Evolutionary conservation across 2,797 vertebrate species (phyloP).

Genomic region (Erethizon dorsatum): DNA sequence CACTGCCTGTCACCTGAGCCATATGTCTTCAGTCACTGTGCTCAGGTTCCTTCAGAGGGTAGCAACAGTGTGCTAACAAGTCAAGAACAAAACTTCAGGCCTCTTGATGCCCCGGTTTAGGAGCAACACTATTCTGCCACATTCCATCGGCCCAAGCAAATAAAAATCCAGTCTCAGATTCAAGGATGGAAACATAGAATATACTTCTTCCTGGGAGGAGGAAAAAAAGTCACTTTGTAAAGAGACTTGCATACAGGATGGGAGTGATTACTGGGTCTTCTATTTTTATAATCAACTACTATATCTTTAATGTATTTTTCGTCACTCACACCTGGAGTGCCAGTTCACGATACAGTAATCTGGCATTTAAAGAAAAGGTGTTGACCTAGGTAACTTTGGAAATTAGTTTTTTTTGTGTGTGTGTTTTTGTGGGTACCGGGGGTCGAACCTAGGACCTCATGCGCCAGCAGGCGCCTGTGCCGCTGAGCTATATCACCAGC

Average conservation of each 20-base stretch:
- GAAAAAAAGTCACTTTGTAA: background rate
- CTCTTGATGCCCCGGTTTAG: background rate
- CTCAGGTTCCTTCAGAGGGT: background rate
- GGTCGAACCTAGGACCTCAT: no score
- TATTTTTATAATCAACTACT: background rate
- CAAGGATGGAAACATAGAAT: background rate
- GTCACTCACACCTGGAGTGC: background rate
- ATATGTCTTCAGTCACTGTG: background rate
- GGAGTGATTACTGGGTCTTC: background rate
- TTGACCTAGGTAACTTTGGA: background rate
- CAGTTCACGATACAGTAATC: background rate
- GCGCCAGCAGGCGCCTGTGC: no score
- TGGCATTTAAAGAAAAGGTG: background rate
- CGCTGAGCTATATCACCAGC: no score
- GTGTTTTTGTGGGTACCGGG: no score
- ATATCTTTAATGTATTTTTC: background rate
- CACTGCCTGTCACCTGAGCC: background rate
- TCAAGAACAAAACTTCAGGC: background rate
- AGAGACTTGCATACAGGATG: background rate
- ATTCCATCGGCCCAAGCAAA: background rate
- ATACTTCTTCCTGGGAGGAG: background rate
- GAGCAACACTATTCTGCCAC: background rate
- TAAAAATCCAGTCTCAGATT: background rate
- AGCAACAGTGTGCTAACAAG: background rate
- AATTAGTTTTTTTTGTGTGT: background rate